Evolutionary conservation across 2,113 vertebrate species (phyloP).

Genomic region (Carollia perspicillata): DNA sequence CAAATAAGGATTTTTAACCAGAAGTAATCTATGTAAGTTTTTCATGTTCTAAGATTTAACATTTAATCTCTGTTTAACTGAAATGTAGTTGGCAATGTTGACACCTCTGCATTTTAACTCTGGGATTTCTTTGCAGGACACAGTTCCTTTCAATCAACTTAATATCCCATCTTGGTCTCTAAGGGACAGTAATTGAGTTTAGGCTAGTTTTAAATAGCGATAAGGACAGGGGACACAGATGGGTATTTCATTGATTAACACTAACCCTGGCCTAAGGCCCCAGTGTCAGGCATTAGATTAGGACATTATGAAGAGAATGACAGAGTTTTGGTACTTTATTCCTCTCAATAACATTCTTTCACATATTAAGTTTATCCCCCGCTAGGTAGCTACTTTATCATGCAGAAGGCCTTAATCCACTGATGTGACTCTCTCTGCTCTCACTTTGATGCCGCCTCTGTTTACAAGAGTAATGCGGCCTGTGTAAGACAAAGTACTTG

Average conservation of each 20-base stretch:
- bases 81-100: slow-evolving; percentile 94
- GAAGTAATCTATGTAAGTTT: slow-evolving; percentile 88
- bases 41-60: slow-evolving; percentile 86
- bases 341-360: slow-evolving; percentile 99
- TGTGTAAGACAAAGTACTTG: slow-evolving; percentile 98
- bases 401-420: slow-evolving; percentile 99
- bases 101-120: slow-evolving; percentile 92
- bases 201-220: slow-evolving; percentile 99
- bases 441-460: slow-evolving; percentile 96
- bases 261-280: slow-evolving; percentile 94
- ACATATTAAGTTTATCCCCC: slow-evolving; percentile 99
- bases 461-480: slow-evolving; percentile 93
- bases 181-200: slow-evolving; percentile 99
- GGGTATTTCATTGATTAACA: slow-evolving; percentile 98
- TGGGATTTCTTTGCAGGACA: slow-evolving; percentile 89
- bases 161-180: slow-evolving; percentile 99
- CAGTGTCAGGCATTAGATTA: slow-evolving; percentile 98
- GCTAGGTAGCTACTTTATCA: slow-evolving; percentile 99
- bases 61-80: slow-evolving; percentile 97
- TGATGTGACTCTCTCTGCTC: slow-evolving; percentile 96
- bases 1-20: slow-evolving; percentile 87
- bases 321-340: slow-evolving; percentile 99
- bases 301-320: slow-evolving; percentile 99
- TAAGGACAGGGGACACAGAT: slow-evolving; percentile 97
- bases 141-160: slow-evolving; percentile 96